Percentiles rank a stretch among this genome's conserved stretches.
These are phyloP conservation scores for Prochilodus magdalenae DNA, from an alignment of 2,113 vertebrate genomes.

Conservation along the genomic window DNA sequence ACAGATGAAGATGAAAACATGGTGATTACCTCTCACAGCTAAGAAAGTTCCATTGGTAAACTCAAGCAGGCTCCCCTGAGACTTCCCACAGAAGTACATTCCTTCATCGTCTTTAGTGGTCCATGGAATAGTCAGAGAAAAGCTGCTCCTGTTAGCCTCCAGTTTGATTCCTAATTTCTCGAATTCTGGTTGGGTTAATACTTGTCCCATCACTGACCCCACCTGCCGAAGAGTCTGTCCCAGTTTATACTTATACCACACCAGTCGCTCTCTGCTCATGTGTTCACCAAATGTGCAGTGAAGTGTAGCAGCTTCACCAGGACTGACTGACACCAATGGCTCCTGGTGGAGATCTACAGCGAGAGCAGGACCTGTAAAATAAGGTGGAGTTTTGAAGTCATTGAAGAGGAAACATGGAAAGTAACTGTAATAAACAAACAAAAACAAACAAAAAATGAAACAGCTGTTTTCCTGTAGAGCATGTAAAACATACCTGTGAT, in stretches of 20 bases:
- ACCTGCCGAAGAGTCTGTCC: neutral
- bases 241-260: slow-evolving; percentile 26
- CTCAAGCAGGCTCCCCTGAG: neutral
- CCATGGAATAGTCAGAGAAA: neutral
- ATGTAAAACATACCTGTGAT: neutral
- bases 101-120: neutral
- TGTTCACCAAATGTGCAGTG: neutral
- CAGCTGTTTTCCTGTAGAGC: too few relatives aligned
- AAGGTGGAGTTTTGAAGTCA: neutral
- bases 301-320: slow-evolving; percentile 9
- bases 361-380: neutral
- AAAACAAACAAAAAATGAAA: neutral
- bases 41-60: slow-evolving; percentile 24
- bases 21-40: slow-evolving; percentile 38
- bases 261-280: neutral
- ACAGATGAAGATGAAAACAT: too few relatives aligned
- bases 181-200: neutral
- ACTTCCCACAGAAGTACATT: slow-evolving; percentile 13
- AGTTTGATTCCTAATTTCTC: neutral
- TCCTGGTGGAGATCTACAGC: neutral
- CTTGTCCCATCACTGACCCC: too few relatives aligned
- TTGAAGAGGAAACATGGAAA: too few relatives aligned
- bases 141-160: neutral
- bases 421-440: too few relatives aligned
- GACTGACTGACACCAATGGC: neutral